Conservation (phyloP, 2,113 vertebrate species). For the Erinaceus europaeus region DNA sequence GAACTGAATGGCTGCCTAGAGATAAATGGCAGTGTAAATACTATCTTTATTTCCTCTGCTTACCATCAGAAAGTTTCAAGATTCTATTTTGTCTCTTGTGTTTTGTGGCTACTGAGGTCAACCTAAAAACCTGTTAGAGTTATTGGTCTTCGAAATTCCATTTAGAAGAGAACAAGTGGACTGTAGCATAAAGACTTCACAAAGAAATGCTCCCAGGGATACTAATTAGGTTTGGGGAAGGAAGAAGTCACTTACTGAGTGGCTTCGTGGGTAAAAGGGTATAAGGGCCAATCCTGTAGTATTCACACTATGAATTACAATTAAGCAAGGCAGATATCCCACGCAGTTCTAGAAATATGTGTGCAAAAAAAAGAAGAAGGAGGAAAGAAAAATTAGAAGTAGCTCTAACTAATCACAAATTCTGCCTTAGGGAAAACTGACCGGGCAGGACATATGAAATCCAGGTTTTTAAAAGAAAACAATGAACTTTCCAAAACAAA, state of each 20-base stretch:
- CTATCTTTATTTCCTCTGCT: not conserved
- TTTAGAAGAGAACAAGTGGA: not conserved
- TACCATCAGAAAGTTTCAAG: not conserved
- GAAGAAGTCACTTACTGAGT: not conserved
- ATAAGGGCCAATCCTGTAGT: not conserved
- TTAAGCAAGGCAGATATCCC: not conserved
- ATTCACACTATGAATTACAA: not conserved
- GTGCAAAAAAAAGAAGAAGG: not conserved
- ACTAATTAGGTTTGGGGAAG: not conserved
- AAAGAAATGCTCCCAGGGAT: not conserved
- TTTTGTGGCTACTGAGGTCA: not conserved
- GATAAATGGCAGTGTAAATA: not conserved
- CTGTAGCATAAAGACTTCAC: not conserved
- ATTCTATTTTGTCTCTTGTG: not conserved
- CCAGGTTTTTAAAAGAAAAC: not conserved
- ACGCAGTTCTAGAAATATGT: not conserved
- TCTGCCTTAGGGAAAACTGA: not conserved
- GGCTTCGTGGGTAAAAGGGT: not conserved
- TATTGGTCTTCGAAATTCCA: not conserved
- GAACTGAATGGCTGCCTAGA: not conserved
- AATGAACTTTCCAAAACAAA: conserved; percentile 8
- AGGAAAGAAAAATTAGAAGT: not conserved
- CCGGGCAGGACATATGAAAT: not conserved
- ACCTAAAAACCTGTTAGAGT: not conserved
- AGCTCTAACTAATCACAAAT: not conserved